Evolutionary conservation across 2,797 vertebrate genomes (phyloP).

Genomic region (Nyctibius grandis): DNA sequence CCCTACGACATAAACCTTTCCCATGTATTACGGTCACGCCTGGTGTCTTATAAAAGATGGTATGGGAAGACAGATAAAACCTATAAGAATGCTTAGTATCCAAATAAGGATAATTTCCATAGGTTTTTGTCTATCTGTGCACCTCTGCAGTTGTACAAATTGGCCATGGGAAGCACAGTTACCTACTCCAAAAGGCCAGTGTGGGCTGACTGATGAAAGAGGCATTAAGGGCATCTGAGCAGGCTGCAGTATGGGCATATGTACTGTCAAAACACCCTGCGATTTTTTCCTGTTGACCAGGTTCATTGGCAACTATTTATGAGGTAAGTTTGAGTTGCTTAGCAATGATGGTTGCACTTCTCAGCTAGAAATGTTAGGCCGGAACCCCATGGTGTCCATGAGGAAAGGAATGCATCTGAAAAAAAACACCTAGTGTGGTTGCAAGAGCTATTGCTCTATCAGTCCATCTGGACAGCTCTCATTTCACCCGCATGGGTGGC

Average conservation of each 20-base stretch:
- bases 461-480: neutral
- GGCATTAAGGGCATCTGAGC: neutral
- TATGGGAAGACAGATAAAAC: neutral
- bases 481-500: rapidly evolving
- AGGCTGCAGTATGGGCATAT: neutral
- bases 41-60: no score
- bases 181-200: neutral
- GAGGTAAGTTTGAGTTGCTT: neutral
- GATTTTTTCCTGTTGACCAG: neutral
- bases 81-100: neutral
- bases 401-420: neutral
- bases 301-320: neutral
- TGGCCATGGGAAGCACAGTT: neutral
- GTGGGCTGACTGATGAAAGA: neutral
- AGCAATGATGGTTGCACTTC: neutral
- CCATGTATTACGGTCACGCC: no score
- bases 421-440: neutral
- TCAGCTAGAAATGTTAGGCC: neutral
- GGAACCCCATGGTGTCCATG: neutral
- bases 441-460: neutral
- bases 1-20: no score
- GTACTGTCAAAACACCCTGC: neutral
- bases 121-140: neutral
- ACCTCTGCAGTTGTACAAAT: neutral
- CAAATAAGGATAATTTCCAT: neutral